Evolutionary conservation across 2,888 invertebrate species (phyloP), one percentile per base, ranked within the genome.

Genomic region (Metalampra italica): DNA sequence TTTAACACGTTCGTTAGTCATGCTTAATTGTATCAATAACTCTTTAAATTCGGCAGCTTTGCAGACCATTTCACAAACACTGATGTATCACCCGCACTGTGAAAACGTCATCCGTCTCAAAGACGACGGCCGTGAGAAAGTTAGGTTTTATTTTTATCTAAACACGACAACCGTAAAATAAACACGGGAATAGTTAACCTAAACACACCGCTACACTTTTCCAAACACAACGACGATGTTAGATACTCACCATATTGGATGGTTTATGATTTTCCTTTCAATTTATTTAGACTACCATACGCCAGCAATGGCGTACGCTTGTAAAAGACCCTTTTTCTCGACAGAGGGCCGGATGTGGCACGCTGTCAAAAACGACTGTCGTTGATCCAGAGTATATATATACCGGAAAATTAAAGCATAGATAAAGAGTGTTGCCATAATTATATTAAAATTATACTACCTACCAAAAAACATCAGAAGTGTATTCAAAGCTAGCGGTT

Each of bases 251-350:
- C 94, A 94, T 94, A 78, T 92, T 94, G 93, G 94, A 94, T 94
- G 95, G 92, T 93, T 92, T 90, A 84, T 84, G 95, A 96, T 96
- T 93, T 91, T 90, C 82, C 88, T 90, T 87, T 89, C 90, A 91
- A 91, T 91, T 91, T 89, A 90, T n/a, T 89, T 74, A 91, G 91
- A 92, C 92, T 90, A 92, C 93, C 92, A 93, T 94, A 93, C 94
- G 94, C 94, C 94, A 94, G 91, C 92, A 92, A 94, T 94, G 95
- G 95, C 95, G 95, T 93, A 94, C 94, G 92, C 92, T 92, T 93
- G 91, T 91, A 92, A 95, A 95, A 95, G 94, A 90, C 89, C 84
- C 74, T 64, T 67, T 68, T 61, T 54, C 53, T 57, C 67, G 68
- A 67, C 60, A 68, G 22, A 22, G 22, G 22, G 70, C 80, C 85